Conservation (phyloP, 2,113 vertebrate species). For the Rhombomys opimus region DNA sequence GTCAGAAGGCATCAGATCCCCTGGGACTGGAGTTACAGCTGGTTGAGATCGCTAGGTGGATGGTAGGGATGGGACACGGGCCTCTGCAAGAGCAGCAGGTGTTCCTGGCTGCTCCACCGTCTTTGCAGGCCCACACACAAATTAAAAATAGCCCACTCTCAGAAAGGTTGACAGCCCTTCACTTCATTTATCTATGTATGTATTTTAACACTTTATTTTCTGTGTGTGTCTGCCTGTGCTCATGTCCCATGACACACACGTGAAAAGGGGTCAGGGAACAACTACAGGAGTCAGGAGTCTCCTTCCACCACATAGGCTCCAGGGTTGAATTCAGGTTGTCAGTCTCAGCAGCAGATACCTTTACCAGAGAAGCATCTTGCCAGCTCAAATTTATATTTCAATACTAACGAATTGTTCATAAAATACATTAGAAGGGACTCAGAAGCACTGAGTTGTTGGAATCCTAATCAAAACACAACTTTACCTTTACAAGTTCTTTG, state of each 20-base stretch:
- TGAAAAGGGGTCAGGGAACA: not conserved
- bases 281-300: not conserved
- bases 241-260: not conserved
- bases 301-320: not conserved
- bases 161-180: constrained; percentile 45
- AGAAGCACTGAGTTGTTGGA: not conserved
- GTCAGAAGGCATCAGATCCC: not conserved
- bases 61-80: not conserved
- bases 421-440: constrained; percentile 21
- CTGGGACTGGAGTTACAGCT: not conserved
- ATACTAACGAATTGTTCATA: not conserved
- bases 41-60: not conserved
- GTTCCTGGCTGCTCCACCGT: not conserved
- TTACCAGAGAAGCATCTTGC: too few relatives aligned
- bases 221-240: not conserved
- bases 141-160: not conserved
- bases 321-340: not conserved
- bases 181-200: not conserved
- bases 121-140: not conserved
- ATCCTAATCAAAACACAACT: constrained; percentile 44
- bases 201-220: not conserved
- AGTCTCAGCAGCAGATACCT: not conserved
- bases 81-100: too few relatives aligned
- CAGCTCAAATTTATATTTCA: not conserved
- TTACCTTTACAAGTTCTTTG: constrained; percentile 99